phyloP scores from a whole-genome alignment of 2,797 vertebrate species.

The Amblyraja radiata region DNA sequence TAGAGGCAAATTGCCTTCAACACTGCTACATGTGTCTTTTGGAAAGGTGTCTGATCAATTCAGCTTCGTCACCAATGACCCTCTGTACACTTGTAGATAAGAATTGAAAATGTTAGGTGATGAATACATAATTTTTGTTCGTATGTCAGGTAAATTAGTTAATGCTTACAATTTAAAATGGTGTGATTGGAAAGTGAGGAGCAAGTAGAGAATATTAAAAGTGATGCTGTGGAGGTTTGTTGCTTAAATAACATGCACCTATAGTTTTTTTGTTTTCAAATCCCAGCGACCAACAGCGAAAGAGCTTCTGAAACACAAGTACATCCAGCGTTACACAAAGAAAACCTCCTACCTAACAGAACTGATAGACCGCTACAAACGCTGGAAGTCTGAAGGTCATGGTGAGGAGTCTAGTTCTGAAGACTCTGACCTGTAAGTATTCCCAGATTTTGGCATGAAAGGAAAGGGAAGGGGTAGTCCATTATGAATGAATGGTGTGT shows the following conservation, averaged over 20 bases:
- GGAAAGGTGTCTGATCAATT: too few species aligned
- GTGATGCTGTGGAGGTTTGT: not conserved
- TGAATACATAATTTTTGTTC: too few species aligned
- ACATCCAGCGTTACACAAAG: conserved; percentile 78
- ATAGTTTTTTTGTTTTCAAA: conserved; percentile 27
- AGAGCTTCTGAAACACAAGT: conserved; percentile 78
- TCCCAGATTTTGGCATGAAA: not conserved
- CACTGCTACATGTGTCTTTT: too few species aligned
- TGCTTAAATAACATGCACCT: not conserved
- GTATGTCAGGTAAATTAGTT: too few species aligned
- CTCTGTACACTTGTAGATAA: too few species aligned
- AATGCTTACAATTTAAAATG: too few species aligned
- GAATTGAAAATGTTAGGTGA: too few species aligned
- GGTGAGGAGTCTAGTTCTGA: conserved; percentile 93
- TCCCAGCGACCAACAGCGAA: conserved; percentile 73
- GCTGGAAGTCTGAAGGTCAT: conserved; percentile 93
- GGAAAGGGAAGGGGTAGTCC: too few species aligned
- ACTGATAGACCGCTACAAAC: conserved; percentile 86
- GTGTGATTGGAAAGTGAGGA: not conserved
- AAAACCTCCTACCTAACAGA: conserved; percentile 78
- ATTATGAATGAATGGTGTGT: not conserved
- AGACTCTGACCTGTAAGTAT: conserved; percentile 84
- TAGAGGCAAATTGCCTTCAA: too few species aligned
- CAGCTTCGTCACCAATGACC: too few species aligned
- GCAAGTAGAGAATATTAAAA: not conserved